Evolutionary conservation across 2,797 vertebrate genomes (phyloP), one percentile per base, ranked within the genome.

Genomic region (Spea hammondii): DNA sequence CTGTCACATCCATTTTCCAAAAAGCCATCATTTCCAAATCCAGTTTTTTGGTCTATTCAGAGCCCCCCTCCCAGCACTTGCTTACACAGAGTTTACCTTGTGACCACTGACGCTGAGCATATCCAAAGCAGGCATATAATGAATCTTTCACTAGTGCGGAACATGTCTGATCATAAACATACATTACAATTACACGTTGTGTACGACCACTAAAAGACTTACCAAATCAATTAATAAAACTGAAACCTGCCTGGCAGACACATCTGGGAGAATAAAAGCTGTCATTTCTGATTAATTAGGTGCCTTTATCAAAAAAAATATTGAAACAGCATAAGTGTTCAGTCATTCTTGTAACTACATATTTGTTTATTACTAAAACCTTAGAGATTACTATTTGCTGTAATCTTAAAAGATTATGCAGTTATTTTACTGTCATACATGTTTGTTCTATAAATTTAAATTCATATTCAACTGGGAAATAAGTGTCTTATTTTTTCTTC

Each of bases 251-350:
- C 74, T 82, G 79, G 79, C 75, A 77, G 79, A 77, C 75, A 77
- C 79, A 81, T 81, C 79, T 81, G 79, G 79, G 79, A 81, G 69
- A 81, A 71, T 76, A 68, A 67, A 70, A 54, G 70, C 75, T 82
- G 75, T 82, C 74, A 82, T 82, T 77, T 73, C 65, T 82, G 79
- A 82, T 82, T 82, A 81, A 81, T 81, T 81, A 81, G 74, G 74
- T 73, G 55, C 55, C 65, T 73, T 82, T 82, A 68, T 66, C 53
- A 32, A 81, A 48, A 60, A 72, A 72, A 77, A 69, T 72, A 73
- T 69, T 69, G 70, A 76, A 77, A 77, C 49, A 68, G 53, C 60
- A 68, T 9, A 77, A 69, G 69, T 69, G 57, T 46, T 55, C 54
- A 50, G 13, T 57, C 46, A 66, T 14, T 69, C 66, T 72, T 77